Conservation (phyloP, 2,888 invertebrate species). For the Rhamphomyia laevipes region DNA sequence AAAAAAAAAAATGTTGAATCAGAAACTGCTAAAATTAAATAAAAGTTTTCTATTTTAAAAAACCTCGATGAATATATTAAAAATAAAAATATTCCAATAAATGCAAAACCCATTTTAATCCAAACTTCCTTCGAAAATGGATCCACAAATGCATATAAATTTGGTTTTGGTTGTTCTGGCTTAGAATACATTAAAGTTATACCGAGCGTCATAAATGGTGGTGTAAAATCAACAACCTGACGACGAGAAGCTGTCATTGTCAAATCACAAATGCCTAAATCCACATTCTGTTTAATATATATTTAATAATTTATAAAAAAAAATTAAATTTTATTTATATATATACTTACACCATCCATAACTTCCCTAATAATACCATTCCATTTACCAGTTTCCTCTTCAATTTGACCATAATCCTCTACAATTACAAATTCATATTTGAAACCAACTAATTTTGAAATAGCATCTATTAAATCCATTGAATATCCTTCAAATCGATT, state of each 20-base stretch:
- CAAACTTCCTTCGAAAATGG: constrained; percentile 82
- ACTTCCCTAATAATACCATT: not conserved
- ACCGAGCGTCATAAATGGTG: constrained; percentile 95
- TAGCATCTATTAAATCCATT: constrained; percentile 75
- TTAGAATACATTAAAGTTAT: constrained; percentile 82
- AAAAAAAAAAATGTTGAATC: too few species aligned
- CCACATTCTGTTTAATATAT: constrained; percentile 60
- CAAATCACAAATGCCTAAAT: constrained; percentile 89
- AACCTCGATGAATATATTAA: too few species aligned
- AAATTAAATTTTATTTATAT: not conserved
- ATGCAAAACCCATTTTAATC: constrained; percentile 61
- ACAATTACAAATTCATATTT: constrained; percentile 60
- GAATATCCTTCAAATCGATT: constrained; percentile 80
- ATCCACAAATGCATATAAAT: constrained; percentile 80
- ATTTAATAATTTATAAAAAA: not conserved
- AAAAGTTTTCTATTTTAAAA: too few species aligned
- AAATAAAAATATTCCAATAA: not conserved
- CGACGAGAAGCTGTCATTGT: constrained; percentile 90
- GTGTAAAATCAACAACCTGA: constrained; percentile 83
- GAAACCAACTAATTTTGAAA: constrained; percentile 56
- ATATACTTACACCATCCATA: not conserved
- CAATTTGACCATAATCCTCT: constrained; percentile 60
- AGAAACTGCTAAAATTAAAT: too few species aligned
- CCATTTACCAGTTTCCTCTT: constrained; percentile 41
- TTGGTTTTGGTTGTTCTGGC: constrained; percentile 59